A percentile compares a stretch with the other conserved stretches of the same genome.
Conservation (phyloP, 1,140 invertebrate genomes). For the Apis laboriosa region DNA sequence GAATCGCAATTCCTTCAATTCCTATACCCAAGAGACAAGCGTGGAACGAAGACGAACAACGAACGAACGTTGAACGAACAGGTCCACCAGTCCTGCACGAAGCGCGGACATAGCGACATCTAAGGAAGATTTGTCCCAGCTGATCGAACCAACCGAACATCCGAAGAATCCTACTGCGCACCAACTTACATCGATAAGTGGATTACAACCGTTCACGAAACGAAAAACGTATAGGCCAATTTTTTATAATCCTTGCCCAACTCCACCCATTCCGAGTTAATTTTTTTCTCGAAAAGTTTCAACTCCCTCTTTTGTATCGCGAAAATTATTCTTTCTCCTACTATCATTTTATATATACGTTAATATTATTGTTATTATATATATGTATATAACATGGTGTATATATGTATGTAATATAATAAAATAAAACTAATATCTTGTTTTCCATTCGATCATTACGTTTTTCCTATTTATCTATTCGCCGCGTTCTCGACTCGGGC, state of each 20-base stretch:
- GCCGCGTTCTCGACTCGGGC: too few species aligned
- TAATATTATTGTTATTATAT: not conserved
- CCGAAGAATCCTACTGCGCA: conserved; percentile 56
- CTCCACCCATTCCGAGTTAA: conserved; percentile 69
- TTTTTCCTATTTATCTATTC: too few species aligned
- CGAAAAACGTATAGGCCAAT: conserved; percentile 78
- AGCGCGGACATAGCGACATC: conserved; percentile 68
- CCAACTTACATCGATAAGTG: conserved; percentile 65
- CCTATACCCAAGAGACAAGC: not conserved
- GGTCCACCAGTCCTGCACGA: conserved; percentile 69
- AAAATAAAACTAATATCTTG: conserved; percentile 65
- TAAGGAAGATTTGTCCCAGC: conserved; percentile 64
- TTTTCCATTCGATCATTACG: conserved; percentile 24
- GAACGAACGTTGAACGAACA: conserved; percentile 63
- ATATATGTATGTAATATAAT: conserved; percentile 73
- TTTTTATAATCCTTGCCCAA: conserved; percentile 73
- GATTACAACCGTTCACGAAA: conserved; percentile 74
- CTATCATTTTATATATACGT: not conserved
- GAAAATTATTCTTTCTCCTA: not conserved
- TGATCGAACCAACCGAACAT: conserved; percentile 65
- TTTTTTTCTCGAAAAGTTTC: not conserved
- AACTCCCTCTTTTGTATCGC: not conserved
- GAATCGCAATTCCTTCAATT: not conserved
- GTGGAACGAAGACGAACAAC: conserved; percentile 48
- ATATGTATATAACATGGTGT: conserved; percentile 59